These are phyloP conservation scores for Abrostola triplasia DNA, from an alignment of 2,888 invertebrate genomes.

Conservation along the genomic window DNA sequence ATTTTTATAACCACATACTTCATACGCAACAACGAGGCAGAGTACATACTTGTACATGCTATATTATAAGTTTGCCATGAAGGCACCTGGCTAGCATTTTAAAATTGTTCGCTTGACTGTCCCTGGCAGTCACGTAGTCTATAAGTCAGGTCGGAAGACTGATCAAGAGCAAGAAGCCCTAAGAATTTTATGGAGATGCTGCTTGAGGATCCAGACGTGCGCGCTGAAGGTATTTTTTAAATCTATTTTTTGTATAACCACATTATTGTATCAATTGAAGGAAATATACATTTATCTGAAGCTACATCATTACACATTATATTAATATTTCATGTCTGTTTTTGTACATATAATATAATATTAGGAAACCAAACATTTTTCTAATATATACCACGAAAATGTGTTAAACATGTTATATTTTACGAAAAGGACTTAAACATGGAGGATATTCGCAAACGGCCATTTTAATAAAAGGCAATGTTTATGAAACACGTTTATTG, in stretches of 20 bases:
- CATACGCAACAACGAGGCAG: slow-evolving; percentile 55
- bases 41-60: slow-evolving; percentile 61
- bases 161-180: slow-evolving; percentile 86
- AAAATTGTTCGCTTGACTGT: slow-evolving; percentile 88
- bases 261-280: slow-evolving; percentile 67
- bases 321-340: slow-evolving; percentile 35
- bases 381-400: slow-evolving; percentile 17
- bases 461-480: slow-evolving; percentile 32
- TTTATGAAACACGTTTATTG: slow-evolving; percentile 42
- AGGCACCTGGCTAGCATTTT: slow-evolving; percentile 84
- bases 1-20: slow-evolving; percentile 54
- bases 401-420: slow-evolving; percentile 29
- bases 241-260: slow-evolving; percentile 85
- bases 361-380: slow-evolving; percentile 33
- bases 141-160: slow-evolving; percentile 89
- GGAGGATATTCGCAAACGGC: slow-evolving; percentile 25
- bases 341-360: slow-evolving; percentile 33
- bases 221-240: slow-evolving; percentile 87
- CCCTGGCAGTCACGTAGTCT: slow-evolving; percentile 88
- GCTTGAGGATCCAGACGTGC: slow-evolving; percentile 84
- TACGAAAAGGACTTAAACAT: slow-evolving; percentile 33
- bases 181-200: slow-evolving; percentile 85
- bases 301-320: slow-evolving; percentile 46
- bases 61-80: slow-evolving; percentile 74
- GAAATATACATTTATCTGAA: slow-evolving; percentile 56